phyloP scores from a whole-genome alignment of 2,113 vertebrate species.

The Microtus pennsylvanicus region DNA sequence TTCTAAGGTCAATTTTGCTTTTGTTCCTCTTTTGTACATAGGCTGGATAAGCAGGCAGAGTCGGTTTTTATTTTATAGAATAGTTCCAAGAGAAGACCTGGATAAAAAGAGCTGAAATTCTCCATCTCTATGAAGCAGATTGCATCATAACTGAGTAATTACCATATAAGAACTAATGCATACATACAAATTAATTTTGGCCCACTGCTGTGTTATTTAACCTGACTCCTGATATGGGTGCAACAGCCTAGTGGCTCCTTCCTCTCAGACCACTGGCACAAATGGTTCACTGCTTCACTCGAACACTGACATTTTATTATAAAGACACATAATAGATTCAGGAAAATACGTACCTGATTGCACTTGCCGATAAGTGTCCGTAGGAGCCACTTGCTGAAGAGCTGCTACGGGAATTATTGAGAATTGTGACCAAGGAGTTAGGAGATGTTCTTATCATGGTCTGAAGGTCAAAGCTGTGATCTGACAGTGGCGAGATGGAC shows the following conservation, averaged over 20 bases:
- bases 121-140: not conserved
- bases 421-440: conserved; percentile 97
- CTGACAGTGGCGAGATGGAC: conserved; percentile 96
- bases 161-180: not conserved
- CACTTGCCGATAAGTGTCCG: conserved; percentile 97
- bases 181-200: not conserved
- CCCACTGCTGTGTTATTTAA: not conserved
- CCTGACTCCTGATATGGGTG: not conserved
- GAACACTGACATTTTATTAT: not conserved
- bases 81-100: not conserved
- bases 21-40: not conserved
- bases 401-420: conserved; percentile 98
- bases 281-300: not conserved
- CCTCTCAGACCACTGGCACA: not conserved
- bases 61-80: not conserved
- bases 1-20: not conserved
- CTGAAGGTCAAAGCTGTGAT: conserved; percentile 99
- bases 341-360: conserved; percentile 93
- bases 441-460: conserved; percentile 98
- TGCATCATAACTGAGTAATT: not conserved
- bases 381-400: conserved; percentile 98
- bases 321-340: not conserved
- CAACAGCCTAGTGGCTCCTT: not conserved
- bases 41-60: not conserved
- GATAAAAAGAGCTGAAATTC: not conserved